A percentile compares a stretch with the other conserved stretches of the same genome.
phyloP scores from a whole-genome alignment of 2,888 invertebrate genomes.

The Lamproptera curius region DNA sequence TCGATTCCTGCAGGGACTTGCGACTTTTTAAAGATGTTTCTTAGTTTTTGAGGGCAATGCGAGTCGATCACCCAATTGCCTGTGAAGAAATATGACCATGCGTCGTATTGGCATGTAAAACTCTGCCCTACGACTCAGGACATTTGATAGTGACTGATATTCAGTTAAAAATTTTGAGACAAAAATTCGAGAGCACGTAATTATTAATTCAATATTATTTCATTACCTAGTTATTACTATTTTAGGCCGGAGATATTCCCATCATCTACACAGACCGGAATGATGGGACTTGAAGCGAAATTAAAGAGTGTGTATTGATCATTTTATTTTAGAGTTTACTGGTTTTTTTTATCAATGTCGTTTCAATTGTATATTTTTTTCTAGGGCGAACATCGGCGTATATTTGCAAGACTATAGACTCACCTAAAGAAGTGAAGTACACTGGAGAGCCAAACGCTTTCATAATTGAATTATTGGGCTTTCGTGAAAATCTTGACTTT shows the following conservation, averaged over 20 bases:
- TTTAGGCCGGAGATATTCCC: constrained; percentile 6
- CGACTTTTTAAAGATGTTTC: too few species aligned
- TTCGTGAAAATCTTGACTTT: constrained; percentile 70
- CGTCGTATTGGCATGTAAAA: too few species aligned
- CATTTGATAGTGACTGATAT: too few species aligned
- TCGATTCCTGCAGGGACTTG: too few species aligned
- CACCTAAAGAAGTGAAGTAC: constrained; percentile 28
- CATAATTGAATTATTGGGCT: constrained; percentile 78
- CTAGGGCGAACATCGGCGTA: constrained; percentile 31
- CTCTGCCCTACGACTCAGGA: too few species aligned
- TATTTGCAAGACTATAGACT: constrained; percentile 22
- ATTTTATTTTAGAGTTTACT: not conserved
- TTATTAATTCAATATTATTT: too few species aligned
- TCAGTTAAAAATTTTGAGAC: too few species aligned
- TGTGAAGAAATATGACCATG: too few species aligned
- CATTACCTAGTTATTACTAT: too few species aligned
- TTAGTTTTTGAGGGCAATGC: too few species aligned
- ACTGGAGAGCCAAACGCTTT: constrained; percentile 78
- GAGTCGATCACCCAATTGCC: too few species aligned
- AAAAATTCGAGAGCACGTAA: too few species aligned
- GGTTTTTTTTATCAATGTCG: not conserved
- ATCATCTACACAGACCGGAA: constrained; percentile 4
- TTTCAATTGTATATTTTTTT: constrained; percentile 11
- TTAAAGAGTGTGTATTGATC: constrained; percentile 9
- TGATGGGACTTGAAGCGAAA: constrained; percentile 12